These are phyloP conservation scores for Otus sunia DNA, from an alignment of 2,113 vertebrate species.

Conservation along the genomic window DNA sequence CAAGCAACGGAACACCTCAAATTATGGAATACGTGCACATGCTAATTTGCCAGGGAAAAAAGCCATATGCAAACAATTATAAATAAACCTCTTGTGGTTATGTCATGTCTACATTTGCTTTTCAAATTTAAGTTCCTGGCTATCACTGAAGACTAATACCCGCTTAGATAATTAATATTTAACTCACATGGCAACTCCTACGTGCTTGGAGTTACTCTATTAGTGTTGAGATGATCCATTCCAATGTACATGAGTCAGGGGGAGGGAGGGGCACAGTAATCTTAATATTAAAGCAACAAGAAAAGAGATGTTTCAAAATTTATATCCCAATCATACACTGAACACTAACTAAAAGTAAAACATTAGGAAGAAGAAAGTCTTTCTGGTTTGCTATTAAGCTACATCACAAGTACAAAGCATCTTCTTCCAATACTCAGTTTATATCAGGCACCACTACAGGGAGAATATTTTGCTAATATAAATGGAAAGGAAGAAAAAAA, in stretches of 20 bases:
- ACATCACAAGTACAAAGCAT: not conserved
- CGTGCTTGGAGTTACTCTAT: not conserved
- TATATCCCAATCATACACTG: not conserved
- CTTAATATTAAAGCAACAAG: not conserved
- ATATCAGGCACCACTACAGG: not conserved
- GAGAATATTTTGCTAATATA: not conserved
- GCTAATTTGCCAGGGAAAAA: not conserved
- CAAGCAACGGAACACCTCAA: not conserved
- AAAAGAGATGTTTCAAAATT: not conserved
- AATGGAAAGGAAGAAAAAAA: not conserved
- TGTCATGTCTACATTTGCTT: not conserved
- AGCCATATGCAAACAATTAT: not conserved
- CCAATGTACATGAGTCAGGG: not conserved
- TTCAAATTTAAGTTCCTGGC: not conserved
- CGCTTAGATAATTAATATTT: not conserved
- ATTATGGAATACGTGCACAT: not conserved
- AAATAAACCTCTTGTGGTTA: not conserved
- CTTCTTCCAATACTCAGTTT: not conserved
- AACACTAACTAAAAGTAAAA: not conserved
- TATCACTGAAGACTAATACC: not conserved
- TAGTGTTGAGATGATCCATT: not conserved
- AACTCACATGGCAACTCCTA: not conserved
- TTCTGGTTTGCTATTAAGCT: not conserved
- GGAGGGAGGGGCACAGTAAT: not conserved
- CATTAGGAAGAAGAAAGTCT: not conserved